These are phyloP conservation scores for Noctua comes DNA, from an alignment of 2,888 invertebrate species.

Conservation along the genomic window DNA sequence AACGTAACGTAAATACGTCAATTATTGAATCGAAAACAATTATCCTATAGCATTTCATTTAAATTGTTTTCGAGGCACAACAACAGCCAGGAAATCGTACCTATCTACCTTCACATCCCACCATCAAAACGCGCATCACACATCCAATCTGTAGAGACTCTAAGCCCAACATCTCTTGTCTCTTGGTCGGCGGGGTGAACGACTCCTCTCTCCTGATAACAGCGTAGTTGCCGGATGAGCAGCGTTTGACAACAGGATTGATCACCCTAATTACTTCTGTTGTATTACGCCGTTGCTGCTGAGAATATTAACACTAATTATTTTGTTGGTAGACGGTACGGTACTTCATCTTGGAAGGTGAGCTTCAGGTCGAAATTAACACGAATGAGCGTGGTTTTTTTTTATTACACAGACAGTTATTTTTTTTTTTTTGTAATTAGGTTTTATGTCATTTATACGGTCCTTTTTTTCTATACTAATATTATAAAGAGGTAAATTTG, in stretches of 20 bases:
- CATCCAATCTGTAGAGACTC: slow-evolving; percentile 30
- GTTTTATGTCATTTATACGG: not conserved
- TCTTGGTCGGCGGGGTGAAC: slow-evolving; percentile 62
- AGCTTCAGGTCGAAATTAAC: slow-evolving; percentile 4
- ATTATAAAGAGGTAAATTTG: no score
- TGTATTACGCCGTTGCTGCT: slow-evolving; percentile 25
- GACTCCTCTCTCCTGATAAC: slow-evolving; percentile 68
- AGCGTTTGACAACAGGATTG: slow-evolving; percentile 69
- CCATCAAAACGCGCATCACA: slow-evolving; percentile 3
- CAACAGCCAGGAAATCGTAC: not conserved
- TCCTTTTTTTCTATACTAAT: no score
- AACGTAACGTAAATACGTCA: no score
- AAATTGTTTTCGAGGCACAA: no score
- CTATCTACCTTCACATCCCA: not conserved
- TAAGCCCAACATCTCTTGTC: slow-evolving; percentile 13
- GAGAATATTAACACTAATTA: slow-evolving; percentile 45
- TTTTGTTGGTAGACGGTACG: slow-evolving; percentile 9
- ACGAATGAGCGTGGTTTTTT: not conserved
- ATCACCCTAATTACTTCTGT: slow-evolving; percentile 65
- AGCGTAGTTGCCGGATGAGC: slow-evolving; percentile 66
- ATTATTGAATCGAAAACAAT: no score
- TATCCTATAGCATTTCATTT: no score
- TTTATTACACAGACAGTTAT: not conserved
- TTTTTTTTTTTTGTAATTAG: not conserved
- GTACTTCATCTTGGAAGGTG: slow-evolving; percentile 14